Evolutionary conservation across 1,140 invertebrate genomes (phyloP), one percentile per base, ranked within the genome.

Genomic region (Ptiloglossa arizonensis): DNA sequence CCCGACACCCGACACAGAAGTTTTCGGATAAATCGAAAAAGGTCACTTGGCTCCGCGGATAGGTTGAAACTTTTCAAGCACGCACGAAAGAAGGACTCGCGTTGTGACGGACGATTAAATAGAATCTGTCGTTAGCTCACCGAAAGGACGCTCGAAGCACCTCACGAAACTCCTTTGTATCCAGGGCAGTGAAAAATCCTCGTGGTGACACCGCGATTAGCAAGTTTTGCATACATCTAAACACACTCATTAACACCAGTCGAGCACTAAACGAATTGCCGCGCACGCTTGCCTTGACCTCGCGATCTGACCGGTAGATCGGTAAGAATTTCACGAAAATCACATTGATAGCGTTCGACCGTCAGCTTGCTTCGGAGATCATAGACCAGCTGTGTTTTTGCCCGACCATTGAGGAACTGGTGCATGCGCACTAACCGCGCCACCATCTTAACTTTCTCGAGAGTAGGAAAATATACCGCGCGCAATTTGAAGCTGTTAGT

Each of bases 341-440:
- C 82, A 88, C 87, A 87, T 86, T 78, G 80, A 79, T 64, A 79
- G 54, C 59, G 54, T 60, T 77, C 81, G 79, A 82, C 77, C 86
- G 81, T 87, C 81, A 81, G 66, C 77, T 87, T 80, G 48, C 81
- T 69, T 80, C 76, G 80, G 72, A 69, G 74, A 87, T 82, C 80
- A 59, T 83, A 83, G 80, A 87, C 86, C 86, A 87, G 86, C 87
- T 87, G 86, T 88, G 87, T 88, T 88, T 88, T 88, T 88, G 85
- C 83, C 75, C 68, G 83, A 88, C 77, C 81, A 81, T 87, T 74
- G 77, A 74, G 64, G 35, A 60, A 48, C 70, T 64, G n/a, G 67
- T 29, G 80, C 86, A 81, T 87, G 86, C 86, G 85, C 80, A 52
- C 22, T 59, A 3, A 32, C 29, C 57, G 9, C n/a, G 22, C 38